Conservation (phyloP, 1,140 invertebrate genomes). For the Bombyx mandarina region DNA sequence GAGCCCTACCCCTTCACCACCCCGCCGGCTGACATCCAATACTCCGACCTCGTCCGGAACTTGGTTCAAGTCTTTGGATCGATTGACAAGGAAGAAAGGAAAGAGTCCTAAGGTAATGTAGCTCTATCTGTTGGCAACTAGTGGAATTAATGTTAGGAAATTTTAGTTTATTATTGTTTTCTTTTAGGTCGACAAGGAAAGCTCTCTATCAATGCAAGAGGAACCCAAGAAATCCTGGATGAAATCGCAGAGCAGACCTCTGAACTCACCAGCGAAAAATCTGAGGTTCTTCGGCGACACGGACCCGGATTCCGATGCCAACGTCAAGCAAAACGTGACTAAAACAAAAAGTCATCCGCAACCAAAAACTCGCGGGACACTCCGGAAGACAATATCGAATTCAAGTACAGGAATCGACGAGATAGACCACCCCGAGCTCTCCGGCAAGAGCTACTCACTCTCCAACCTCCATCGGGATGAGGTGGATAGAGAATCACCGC, state of each 20-base stretch:
- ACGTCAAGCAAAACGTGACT: conserved; percentile 45
- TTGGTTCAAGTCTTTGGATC: conserved; percentile 59
- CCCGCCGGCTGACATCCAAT: conserved; percentile 30
- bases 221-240: conserved; percentile 63
- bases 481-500: conserved; percentile 36
- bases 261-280: conserved; percentile 73
- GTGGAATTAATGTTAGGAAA: too few relatives aligned
- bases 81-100: conserved; percentile 45
- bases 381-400: conserved; percentile 54
- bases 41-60: conserved; percentile 19
- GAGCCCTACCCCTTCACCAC: conserved; percentile 77
- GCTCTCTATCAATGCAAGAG: conserved; percentile 57
- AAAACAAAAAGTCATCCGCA: conserved; percentile 39
- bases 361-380: conserved; percentile 33
- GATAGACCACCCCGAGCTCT: conserved; percentile 47
- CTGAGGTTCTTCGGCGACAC: conserved; percentile 87
- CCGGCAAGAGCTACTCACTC: conserved; percentile 57
- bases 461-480: conserved; percentile 54
- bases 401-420: conserved; percentile 62
- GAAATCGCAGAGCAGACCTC: conserved; percentile 43
- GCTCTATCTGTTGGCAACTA: neutral
- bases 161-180: neutral
- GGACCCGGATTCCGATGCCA: conserved; percentile 78
- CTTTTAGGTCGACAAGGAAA: conserved; percentile 57
- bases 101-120: conserved; percentile 38